Base-by-base conservation (phyloP, 2,113 vertebrate species). In the Promerops cafer region DNA sequence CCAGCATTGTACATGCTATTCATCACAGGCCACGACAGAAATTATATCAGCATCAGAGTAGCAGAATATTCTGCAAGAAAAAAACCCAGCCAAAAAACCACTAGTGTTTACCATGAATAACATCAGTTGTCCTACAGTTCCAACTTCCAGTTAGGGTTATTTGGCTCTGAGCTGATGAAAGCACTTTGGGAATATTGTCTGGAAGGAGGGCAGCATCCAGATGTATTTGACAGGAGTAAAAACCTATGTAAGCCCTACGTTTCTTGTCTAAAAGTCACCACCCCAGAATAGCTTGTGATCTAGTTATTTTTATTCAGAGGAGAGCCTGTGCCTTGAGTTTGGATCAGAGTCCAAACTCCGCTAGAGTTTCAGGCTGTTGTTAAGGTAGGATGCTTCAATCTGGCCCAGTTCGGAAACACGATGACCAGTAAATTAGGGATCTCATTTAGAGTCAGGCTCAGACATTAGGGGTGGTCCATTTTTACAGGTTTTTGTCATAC, bases 221-320 rank as follows among this genome's bases (percentile, higher is more conserved):
- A 85, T 80, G 81, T 71, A 95, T 63, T 64, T 65, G 47, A 92
- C 42, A 87, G 65, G 39, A 92, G 49, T 72, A 47, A 75, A 81
- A 94, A 93, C 60, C 50, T 60, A 71, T 90, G 52, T 40, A 74
- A 76, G 37, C 13, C 45, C 37, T 69, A 74, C 3, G 0, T 71
- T 96, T 95, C 90, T 88, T 66, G 33, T 78, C 87, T 89, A 66
- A 94, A 96, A 96, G 94, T 97, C 93, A 96, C 31, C 37, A 53
- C 56, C 92, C 50, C 88, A 94, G 92, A 97, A 95, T 96, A 96
- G 92, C 88, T 90, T 95, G 75, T 94, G 82, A 89, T 83, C 79
- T 60, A 89, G 92, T 90, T 96, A 93, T 94, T 96, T 96, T 97
- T 96, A 92, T 95, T 94, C 82, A 89, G 56, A 90, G 92, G 75